A percentile compares a stretch with the other conserved stretches of the same genome.
Evolutionary conservation across 2,797 vertebrate genomes (phyloP).

Genomic region (Poeciliopsis gracilis): DNA sequence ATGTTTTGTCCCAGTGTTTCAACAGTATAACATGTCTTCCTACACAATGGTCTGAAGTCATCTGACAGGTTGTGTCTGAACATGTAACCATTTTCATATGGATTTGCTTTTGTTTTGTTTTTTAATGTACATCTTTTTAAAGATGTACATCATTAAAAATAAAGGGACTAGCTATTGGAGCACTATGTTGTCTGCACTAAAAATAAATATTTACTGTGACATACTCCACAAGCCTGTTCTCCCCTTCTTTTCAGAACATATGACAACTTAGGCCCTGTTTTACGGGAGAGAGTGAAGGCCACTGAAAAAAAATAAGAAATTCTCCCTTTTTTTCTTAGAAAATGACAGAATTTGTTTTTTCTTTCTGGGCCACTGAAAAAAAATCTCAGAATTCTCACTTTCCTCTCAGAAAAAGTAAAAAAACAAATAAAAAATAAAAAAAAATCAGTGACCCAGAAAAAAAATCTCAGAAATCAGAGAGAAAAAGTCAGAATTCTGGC

Average conservation of each 20-base stretch:
- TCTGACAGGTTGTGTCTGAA: conserved; percentile 23
- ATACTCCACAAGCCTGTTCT: neutral
- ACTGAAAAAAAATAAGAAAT: too few species aligned
- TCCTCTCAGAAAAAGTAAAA: too few species aligned
- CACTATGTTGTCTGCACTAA: conserved; percentile 50
- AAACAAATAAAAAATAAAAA: too few species aligned
- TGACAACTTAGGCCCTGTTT: neutral
- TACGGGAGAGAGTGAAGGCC: too few species aligned
- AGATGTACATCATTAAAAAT: conserved; percentile 35
- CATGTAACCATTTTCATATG: conserved; percentile 24
- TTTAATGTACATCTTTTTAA: conserved; percentile 11
- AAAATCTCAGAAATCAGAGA: too few species aligned
- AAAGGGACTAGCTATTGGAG: conserved; percentile 29
- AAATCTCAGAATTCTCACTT: too few species aligned
- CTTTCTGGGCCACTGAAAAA: too few species aligned
- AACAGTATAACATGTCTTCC: neutral
- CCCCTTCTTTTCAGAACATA: neutral
- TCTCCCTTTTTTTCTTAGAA: too few species aligned
- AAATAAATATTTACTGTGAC: conserved; percentile 56
- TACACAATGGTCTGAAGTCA: neutral
- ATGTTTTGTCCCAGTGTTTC: neutral
- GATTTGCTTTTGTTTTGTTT: conserved; percentile 18
- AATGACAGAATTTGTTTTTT: too few species aligned
- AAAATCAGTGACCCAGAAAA: too few species aligned
- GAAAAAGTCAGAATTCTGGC: too few species aligned